Percentiles rank a stretch among this genome's conserved stretches.
These are phyloP conservation scores for Daktulosphaira vitifoliae DNA, from an alignment of 1,140 invertebrate species.

Conservation along the genomic window DNA sequence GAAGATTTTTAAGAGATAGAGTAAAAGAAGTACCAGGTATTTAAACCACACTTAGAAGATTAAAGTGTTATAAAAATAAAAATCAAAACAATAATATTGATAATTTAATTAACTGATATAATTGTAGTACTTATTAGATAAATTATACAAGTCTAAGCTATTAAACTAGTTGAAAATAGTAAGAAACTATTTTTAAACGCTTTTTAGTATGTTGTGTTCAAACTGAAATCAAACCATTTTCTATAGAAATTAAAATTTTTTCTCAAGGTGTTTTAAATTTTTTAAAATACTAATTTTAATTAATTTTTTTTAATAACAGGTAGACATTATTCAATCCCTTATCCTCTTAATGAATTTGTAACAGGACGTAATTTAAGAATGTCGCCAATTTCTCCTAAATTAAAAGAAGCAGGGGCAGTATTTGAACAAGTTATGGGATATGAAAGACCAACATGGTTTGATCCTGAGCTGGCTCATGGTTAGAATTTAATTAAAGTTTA, in stretches of 20 bases:
- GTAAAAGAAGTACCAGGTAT: constrained; percentile 86
- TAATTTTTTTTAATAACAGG: constrained; percentile 42
- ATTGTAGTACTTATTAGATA: too few species aligned
- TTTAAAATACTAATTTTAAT: not conserved
- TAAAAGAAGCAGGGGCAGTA: constrained; percentile 85
- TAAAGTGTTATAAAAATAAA: too few species aligned
- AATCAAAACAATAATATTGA: too few species aligned
- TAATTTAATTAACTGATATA: too few species aligned
- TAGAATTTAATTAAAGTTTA: not conserved
- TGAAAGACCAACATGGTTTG: constrained; percentile 90
- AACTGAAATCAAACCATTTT: too few species aligned
- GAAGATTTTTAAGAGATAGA: constrained; percentile 84
- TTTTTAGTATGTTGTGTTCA: too few species aligned
- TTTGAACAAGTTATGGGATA: constrained; percentile 99
- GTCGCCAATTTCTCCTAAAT: constrained; percentile 90
- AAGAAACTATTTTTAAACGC: too few species aligned
- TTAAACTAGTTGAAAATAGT: too few species aligned
- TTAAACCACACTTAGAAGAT: too few species aligned
- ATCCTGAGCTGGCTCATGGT: constrained; percentile 42
- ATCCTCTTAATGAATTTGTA: constrained; percentile 77
- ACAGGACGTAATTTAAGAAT: constrained; percentile 85
- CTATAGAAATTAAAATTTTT: too few species aligned
- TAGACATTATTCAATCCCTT: constrained; percentile 70
- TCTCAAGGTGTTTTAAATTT: too few species aligned
- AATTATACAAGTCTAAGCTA: too few species aligned